Evolutionary conservation across 2,797 vertebrate genomes (phyloP), one percentile per base, ranked within the genome.

Genomic region (Petrocephalus sullivani): DNA sequence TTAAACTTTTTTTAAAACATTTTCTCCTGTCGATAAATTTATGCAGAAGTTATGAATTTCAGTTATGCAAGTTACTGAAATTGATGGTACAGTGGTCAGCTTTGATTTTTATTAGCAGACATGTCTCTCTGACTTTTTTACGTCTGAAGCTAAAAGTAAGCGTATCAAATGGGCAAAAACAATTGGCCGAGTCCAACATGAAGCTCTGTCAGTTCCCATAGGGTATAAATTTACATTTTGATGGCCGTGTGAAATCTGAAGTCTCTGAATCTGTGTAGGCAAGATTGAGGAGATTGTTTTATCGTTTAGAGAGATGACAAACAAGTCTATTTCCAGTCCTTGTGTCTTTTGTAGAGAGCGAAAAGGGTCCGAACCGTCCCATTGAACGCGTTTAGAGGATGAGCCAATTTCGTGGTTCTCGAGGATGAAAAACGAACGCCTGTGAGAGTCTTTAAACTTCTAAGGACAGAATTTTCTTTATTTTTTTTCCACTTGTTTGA

Each of bases 401-500:
- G 58, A 60, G 60, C 67, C 81, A 75, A 12, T 82, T 87, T 71
- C 60, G 85, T 57, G 56, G 19, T 16, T 75, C 75, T 60, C 23
- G 58, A 54, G 64, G 37, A 67, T 75, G 54, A 84, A 1, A 14
- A 53, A 56, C 37, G 56, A 85, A 7, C 53, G n/a, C 88, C 85
- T 81, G 75, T 57, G 19, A 46, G 60, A 75, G 89, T 89, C 33
- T 86, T 82, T 71, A 71, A 37, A 88, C 89, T 90, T 88, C 87
- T 90, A 23, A 91, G 85, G 78, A 4, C 12, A 16, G 49, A 51
- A 33, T 81, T 71, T 75, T 75, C 33, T 64, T 78, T 83, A 10
- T 12, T 84, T 90, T 88, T 90, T 82, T 90, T 90, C 49, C 3
- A n/a, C 89, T 88, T 78, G 37, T 53, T 83, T 53, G 78, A 51